phyloP scores from a whole-genome alignment of 2,113 vertebrate species.

The Sylvietta virens region DNA sequence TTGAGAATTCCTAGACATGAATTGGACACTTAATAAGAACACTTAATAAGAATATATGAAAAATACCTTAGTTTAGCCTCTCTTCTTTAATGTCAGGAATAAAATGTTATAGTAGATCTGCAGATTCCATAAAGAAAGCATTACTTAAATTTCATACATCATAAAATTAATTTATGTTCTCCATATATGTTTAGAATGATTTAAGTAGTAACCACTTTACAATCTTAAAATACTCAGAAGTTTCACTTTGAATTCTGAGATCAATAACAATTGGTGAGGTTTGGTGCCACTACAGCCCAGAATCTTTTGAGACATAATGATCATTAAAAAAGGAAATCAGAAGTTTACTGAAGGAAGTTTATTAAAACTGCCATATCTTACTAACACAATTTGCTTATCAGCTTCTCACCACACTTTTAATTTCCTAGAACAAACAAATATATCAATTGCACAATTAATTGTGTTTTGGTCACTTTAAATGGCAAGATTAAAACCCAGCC shows the following conservation, averaged over 20 bases:
- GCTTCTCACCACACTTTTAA: not conserved
- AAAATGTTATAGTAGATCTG: not conserved
- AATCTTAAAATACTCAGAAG: not conserved
- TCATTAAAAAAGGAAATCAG: not conserved
- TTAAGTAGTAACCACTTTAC: not conserved
- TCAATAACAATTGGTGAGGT: not conserved
- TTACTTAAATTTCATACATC: not conserved
- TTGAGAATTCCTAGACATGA: not conserved
- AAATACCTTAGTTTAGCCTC: not conserved
- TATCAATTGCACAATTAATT: not conserved
- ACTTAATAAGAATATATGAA: not conserved
- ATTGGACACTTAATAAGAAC: not conserved
- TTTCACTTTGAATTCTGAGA: not conserved
- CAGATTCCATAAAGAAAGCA: not conserved
- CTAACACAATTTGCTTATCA: not conserved
- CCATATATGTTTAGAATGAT: not conserved
- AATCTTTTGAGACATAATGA: not conserved
- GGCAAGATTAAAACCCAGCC: not conserved
- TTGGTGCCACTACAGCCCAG: not conserved
- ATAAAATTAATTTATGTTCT: not conserved
- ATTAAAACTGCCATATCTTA: not conserved
- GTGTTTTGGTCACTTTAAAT: not conserved
- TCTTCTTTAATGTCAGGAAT: not conserved
- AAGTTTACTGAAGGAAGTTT: not conserved
- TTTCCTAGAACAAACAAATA: not conserved